These are phyloP conservation scores for Cephus pygmeus DNA, from an alignment of 2,888 invertebrate species.

Conservation along the genomic window DNA sequence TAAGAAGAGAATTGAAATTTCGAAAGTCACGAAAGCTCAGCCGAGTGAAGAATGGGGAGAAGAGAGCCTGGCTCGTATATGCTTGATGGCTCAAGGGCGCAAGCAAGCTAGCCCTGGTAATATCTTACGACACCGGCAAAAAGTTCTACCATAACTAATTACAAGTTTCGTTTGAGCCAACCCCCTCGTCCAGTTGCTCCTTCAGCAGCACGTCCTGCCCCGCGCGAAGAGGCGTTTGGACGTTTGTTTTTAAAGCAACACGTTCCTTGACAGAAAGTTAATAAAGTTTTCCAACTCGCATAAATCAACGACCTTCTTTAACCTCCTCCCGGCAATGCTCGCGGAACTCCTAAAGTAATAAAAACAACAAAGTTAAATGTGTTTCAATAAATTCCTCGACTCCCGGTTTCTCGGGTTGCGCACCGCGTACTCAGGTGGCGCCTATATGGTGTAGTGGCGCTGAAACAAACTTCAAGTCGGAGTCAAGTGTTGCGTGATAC, in stretches of 20 bases:
- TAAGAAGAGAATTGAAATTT: not conserved
- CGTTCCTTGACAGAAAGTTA: slow-evolving; percentile 52
- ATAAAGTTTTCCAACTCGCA: slow-evolving; percentile 56
- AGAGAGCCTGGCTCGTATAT: not conserved
- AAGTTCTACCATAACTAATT: slow-evolving; percentile 17
- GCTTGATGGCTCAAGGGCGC: not conserved
- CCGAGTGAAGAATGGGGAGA: not conserved
- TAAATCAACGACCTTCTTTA: slow-evolving; percentile 53
- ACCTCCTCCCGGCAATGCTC: slow-evolving; percentile 15
- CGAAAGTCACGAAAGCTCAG: not conserved
- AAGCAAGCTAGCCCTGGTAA: not conserved
- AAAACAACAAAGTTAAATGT: slow-evolving; percentile 49
- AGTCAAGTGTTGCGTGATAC: not conserved
- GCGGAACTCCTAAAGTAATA: slow-evolving; percentile 25
- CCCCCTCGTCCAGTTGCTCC: slow-evolving; percentile 1
- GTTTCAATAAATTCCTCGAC: slow-evolving; percentile 47
- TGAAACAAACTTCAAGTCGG: not conserved
- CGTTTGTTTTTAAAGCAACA: slow-evolving; percentile 31
- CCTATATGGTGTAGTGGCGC: not conserved
- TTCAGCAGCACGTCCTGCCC: slow-evolving; percentile 3
- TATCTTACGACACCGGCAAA: slow-evolving; percentile 10
- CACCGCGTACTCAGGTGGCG: not conserved
- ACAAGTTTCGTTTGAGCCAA: slow-evolving; percentile 15
- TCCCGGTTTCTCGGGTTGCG: slow-evolving; percentile 6
- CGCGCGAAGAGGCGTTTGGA: slow-evolving; percentile 11